These are phyloP conservation scores for Strigops habroptila DNA, from an alignment of 2,113 vertebrate genomes.

Conservation along the genomic window DNA sequence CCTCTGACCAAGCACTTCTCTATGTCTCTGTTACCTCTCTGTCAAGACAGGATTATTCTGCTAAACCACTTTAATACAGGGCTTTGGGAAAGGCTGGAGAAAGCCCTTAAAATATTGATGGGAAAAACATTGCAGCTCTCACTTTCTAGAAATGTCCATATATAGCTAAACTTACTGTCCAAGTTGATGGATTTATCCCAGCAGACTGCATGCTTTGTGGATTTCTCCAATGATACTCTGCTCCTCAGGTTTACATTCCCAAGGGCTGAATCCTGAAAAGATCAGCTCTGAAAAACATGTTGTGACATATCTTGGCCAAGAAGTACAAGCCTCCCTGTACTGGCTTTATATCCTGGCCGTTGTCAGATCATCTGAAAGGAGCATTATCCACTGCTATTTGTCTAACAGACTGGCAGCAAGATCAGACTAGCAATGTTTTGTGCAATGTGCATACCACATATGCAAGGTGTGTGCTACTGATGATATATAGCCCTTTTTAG, in stretches of 20 bases:
- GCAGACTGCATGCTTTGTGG: background rate
- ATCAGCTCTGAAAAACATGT: background rate
- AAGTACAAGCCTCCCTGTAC: background rate
- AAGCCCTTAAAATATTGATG: background rate
- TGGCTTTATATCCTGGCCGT: background rate
- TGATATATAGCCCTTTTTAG: background rate
- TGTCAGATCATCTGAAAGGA: background rate
- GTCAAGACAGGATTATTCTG: background rate
- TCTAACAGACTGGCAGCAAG: background rate
- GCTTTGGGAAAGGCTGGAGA: background rate
- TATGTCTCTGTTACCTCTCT: background rate
- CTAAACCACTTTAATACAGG: background rate
- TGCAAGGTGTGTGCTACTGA: background rate
- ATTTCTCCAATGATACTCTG: background rate
- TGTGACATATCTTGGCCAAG: background rate
- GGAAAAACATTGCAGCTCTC: background rate
- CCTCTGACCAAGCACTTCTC: background rate
- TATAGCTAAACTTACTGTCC: background rate
- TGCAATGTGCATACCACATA: background rate
- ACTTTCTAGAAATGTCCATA: slow-evolving; percentile 20
- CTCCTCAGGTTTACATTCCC: slow-evolving; percentile 18
- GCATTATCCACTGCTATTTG: background rate
- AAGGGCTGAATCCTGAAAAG: background rate
- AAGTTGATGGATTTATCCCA: slow-evolving; percentile 8
- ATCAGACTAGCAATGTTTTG: background rate